Conservation (phyloP, 2,113 vertebrate species). For the Heterochromis multidens region DNA sequence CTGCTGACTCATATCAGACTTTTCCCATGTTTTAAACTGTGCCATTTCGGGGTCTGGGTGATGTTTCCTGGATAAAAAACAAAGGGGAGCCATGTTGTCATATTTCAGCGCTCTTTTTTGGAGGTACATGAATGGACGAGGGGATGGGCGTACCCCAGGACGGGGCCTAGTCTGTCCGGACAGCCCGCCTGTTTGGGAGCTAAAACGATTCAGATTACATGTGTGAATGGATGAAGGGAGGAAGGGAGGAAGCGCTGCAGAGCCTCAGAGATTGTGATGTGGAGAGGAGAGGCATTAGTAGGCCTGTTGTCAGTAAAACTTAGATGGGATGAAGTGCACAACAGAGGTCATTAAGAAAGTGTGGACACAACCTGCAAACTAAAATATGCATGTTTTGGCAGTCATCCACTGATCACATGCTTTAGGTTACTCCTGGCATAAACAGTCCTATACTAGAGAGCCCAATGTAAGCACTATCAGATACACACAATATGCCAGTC, state of each 20-base stretch:
- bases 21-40: neutral
- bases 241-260: constrained; percentile 10
- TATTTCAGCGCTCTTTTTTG: constrained; percentile 58
- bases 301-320: constrained; percentile 1
- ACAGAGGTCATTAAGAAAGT: constrained; percentile 31
- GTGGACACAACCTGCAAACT: neutral
- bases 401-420: neutral
- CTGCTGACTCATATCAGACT: constrained; percentile 59
- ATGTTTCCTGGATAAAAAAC: neutral
- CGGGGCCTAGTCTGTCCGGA: constrained; percentile 34
- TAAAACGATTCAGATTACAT: constrained; percentile 45
- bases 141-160: constrained; percentile 57
- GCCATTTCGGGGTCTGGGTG: neutral
- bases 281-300: neutral
- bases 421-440: neutral
- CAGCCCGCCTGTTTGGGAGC: constrained; percentile 30
- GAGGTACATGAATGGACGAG: constrained; percentile 37
- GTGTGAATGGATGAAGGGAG: neutral
- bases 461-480: neutral
- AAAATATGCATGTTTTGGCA: neutral
- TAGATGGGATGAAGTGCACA: neutral
- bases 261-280: neutral
- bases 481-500: neutral
- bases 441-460: neutral
- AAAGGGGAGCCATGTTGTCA: constrained; percentile 27